Conservation (phyloP, 2,888 invertebrate species). For the Erebia epiphron region DNA sequence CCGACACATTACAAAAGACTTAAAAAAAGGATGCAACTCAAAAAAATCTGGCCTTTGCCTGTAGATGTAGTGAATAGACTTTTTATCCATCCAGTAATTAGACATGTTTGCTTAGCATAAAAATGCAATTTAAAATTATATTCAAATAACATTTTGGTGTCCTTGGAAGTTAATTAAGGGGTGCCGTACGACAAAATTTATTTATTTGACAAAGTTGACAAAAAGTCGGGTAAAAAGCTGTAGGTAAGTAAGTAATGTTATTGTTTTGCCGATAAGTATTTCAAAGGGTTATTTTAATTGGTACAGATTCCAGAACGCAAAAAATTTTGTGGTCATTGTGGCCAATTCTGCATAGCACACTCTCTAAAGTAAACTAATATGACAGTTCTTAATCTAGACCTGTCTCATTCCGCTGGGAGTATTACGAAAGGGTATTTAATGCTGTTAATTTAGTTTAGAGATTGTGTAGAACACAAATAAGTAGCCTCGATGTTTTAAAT, state of each 20-base stretch:
- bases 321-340: not conserved
- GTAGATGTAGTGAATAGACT: constrained; percentile 25
- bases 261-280: constrained; percentile 2
- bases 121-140: constrained; percentile 41
- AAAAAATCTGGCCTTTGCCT: constrained; percentile 33
- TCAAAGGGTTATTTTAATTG: not conserved
- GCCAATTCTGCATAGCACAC: too few species aligned
- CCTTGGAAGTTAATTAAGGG: constrained; percentile 19
- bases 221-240: constrained; percentile 4
- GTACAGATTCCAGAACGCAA: not conserved
- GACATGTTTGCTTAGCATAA: constrained; percentile 61
- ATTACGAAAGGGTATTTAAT: too few species aligned
- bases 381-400: too few species aligned
- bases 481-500: not conserved
- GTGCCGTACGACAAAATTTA: constrained; percentile 17
- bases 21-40: constrained; percentile 34
- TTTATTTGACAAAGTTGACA: constrained; percentile 14
- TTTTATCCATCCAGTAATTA: constrained; percentile 47
- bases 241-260: not conserved
- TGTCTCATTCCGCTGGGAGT: too few species aligned
- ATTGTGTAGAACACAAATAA: too few species aligned
- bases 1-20: constrained; percentile 37
- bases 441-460: too few species aligned
- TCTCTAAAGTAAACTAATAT: too few species aligned
- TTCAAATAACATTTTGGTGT: constrained; percentile 19